Evolutionary conservation across 1,140 invertebrate species (phyloP), one percentile per base, ranked within the genome.

Genomic region (Drosophila sproati): DNA sequence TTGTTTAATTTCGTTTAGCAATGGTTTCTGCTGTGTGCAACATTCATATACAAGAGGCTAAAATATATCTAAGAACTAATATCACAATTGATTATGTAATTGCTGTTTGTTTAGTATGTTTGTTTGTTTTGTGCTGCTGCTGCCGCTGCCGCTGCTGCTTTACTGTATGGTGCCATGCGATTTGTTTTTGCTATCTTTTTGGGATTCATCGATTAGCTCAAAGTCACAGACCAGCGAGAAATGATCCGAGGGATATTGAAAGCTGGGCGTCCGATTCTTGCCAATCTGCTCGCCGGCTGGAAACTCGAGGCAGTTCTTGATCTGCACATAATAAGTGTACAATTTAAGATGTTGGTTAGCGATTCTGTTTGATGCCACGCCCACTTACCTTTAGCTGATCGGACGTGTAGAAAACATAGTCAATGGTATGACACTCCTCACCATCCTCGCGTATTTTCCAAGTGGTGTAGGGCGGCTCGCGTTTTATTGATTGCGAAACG

Each of bases 221-320:
- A 97, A 94, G 91, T 97, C 96, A 91, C 94, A 95, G 12, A 96
- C 94, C 20, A 97, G 93, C 0, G 96, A 96, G 79, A 97, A 95
- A 91, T 97, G 96, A 94, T 97, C 96, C 7, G 96, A 97, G 2
- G 96, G 96, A 93, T 96, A 97, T 12, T 93, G 91, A 61, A 94
- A 93, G 34, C 95, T 95, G 7, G 96, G 96, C 3, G 96, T 94
- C 37, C 96, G 93, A 67, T 94, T 93, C 51, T 94, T 92, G 7
- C 96, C 96, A 63, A 97, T 95, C 71, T 96, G 94, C 7, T 95
- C 94, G 39, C 93, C 95, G 0, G 93, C 93, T 4, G 96, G 96
- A 62, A 97, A 94, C 29, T 94, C 93, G 8, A 97, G 82, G 3
- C 96, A 92, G 8, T 94, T 93, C 31, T 94, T 93, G 2, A 96